These are phyloP conservation scores for Cephalopachus bancanus DNA, from an alignment of 2,797 vertebrate genomes.

Conservation along the genomic window DNA sequence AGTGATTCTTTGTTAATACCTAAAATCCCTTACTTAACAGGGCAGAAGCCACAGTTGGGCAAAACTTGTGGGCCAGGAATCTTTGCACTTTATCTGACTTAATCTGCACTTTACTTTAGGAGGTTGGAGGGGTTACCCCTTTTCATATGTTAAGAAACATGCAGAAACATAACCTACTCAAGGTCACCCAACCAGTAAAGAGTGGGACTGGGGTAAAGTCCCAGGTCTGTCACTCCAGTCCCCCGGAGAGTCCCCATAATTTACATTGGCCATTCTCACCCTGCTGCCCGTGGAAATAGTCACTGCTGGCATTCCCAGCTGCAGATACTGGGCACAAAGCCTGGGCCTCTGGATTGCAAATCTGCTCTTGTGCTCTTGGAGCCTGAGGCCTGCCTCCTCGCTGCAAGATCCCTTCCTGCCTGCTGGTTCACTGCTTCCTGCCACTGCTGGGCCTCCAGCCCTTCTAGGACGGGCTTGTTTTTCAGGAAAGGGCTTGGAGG, in stretches of 20 bases:
- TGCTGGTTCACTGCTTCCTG: background rate
- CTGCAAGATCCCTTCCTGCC: background rate
- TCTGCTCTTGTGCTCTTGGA: background rate
- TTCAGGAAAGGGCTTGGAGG: slow-evolving; percentile 13
- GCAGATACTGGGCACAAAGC: background rate
- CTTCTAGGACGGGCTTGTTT: slow-evolving; percentile 24
- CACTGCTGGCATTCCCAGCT: background rate
- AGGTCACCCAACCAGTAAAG: background rate
- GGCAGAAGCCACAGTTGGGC: background rate
- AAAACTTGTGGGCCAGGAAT: background rate
- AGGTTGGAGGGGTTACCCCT: too few relatives aligned
- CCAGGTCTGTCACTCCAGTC: background rate
- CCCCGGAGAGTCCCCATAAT: background rate
- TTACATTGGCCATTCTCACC: background rate
- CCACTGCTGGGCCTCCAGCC: background rate
- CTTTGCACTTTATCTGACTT: background rate
- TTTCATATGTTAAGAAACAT: background rate
- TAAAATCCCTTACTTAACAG: background rate
- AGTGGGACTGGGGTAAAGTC: too few relatives aligned
- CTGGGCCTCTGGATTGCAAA: background rate
- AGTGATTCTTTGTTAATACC: background rate
- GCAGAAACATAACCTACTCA: background rate
- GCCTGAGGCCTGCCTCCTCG: background rate
- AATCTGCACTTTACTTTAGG: too few relatives aligned
- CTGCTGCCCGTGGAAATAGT: background rate